A percentile compares a stretch with the other conserved stretches of the same genome.
These are phyloP conservation scores for Drosophila mayri DNA, from an alignment of 1,140 invertebrate species.

Conservation along the genomic window DNA sequence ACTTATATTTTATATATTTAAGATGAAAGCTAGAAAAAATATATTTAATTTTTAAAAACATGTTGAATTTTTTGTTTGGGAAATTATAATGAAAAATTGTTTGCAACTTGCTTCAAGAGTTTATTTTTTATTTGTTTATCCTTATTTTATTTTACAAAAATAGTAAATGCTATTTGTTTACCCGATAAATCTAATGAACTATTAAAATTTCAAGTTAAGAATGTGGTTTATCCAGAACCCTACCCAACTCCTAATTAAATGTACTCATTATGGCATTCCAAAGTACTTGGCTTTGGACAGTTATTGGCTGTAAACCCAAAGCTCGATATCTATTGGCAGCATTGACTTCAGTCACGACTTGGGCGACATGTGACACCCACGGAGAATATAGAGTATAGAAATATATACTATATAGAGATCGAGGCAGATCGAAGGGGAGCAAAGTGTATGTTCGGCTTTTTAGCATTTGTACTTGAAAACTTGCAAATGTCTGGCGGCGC, in stretches of 20 bases:
- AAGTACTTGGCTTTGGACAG: constrained; percentile 26
- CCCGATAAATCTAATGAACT: background rate
- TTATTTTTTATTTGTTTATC: too few relatives aligned
- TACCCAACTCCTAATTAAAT: constrained; percentile 17
- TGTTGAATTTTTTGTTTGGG: too few relatives aligned
- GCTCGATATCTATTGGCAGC: constrained; percentile 29
- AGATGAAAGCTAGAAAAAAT: too few relatives aligned
- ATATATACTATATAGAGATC: constrained; percentile 7
- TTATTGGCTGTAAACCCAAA: constrained; percentile 16
- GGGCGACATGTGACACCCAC: constrained; percentile 57
- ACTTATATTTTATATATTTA: too few relatives aligned
- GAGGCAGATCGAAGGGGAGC: constrained; percentile 29
- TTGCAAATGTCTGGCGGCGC: constrained; percentile 56
- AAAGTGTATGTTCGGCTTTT: constrained; percentile 32
- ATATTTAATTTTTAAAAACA: too few relatives aligned
- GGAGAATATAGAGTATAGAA: constrained; percentile 2
- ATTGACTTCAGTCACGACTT: constrained; percentile 53
- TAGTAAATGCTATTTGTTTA: background rate
- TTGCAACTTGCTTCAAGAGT: too few relatives aligned
- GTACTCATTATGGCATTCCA: constrained; percentile 31
- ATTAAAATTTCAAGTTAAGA: background rate
- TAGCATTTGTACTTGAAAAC: constrained; percentile 67
- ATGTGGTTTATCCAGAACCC: background rate
- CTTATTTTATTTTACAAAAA: too few relatives aligned
- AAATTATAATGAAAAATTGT: background rate